Conservation (phyloP, 2,888 invertebrate genomes). For the Tupiocoris notatus region DNA sequence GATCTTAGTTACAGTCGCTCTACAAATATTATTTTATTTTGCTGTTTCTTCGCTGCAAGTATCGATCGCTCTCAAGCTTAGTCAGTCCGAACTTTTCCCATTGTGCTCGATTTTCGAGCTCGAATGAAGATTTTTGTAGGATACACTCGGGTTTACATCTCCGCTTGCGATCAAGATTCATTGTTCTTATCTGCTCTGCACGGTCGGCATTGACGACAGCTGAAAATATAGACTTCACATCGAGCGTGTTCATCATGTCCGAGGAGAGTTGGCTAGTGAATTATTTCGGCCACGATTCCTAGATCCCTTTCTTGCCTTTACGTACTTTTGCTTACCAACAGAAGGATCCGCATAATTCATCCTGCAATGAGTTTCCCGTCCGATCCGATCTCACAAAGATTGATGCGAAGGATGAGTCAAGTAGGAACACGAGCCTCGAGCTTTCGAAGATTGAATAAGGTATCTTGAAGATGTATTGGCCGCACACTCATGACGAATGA, state of each 20-base stretch:
- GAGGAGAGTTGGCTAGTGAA: background rate
- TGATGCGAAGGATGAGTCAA: background rate
- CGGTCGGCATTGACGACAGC: background rate
- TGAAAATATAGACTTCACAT: background rate
- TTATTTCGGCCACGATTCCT: background rate
- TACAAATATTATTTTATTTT: too few relatives aligned
- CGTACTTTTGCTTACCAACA: slow-evolving; percentile 2
- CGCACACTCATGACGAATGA: background rate
- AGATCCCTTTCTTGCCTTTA: background rate
- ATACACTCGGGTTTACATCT: too few relatives aligned
- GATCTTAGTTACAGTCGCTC: too few relatives aligned
- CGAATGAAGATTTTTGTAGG: too few relatives aligned
- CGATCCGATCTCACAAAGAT: slow-evolving; percentile 21
- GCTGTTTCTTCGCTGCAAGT: too few relatives aligned
- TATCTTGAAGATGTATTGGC: slow-evolving; percentile 10
- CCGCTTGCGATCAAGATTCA: background rate
- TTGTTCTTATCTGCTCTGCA: background rate
- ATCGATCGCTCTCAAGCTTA: too few relatives aligned
- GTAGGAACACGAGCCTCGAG: background rate
- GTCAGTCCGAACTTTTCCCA: too few relatives aligned
- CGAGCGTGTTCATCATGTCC: background rate
- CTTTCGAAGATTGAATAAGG: slow-evolving; percentile 5
- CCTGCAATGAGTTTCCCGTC: slow-evolving; percentile 14
- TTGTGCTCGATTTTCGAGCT: too few relatives aligned
- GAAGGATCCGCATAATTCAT: slow-evolving; percentile 9